Percentiles rank a stretch among this genome's conserved stretches.
phyloP scores from a whole-genome alignment of 2,113 vertebrate species.

The Cyrtonyx montezumae region DNA sequence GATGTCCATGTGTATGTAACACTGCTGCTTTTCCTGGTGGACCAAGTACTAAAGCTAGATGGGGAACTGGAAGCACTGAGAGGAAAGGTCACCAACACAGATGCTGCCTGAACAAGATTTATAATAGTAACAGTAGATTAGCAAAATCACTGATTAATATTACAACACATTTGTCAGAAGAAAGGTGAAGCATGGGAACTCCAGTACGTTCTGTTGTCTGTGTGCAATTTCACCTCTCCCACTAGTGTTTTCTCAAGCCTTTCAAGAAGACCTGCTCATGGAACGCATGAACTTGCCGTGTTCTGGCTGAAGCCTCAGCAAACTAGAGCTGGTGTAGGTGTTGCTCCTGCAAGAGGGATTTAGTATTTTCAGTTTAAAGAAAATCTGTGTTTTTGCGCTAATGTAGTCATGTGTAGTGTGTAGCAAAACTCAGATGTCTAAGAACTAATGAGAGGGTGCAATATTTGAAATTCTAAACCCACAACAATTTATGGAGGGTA shows the following conservation, averaged over 20 bases:
- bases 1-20: background rate
- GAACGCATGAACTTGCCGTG: background rate
- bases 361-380: background rate
- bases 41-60: background rate
- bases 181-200: background rate
- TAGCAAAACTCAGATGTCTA: background rate
- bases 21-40: background rate
- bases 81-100: background rate
- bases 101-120: background rate
- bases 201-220: background rate
- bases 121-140: background rate
- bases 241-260: background rate
- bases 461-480: slow-evolving; percentile 49
- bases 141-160: background rate
- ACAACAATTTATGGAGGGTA: slow-evolving; percentile 15
- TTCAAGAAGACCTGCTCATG: background rate
- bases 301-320: background rate
- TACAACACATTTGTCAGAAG: background rate
- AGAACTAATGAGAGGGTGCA: slow-evolving; percentile 16
- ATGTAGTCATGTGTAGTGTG: background rate
- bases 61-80: background rate
- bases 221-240: background rate
- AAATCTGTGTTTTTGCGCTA: background rate
- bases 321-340: background rate
- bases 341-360: background rate